Evolutionary conservation across 1,140 invertebrate species (phyloP).

Genomic region (Protaetia brevitarsis): DNA sequence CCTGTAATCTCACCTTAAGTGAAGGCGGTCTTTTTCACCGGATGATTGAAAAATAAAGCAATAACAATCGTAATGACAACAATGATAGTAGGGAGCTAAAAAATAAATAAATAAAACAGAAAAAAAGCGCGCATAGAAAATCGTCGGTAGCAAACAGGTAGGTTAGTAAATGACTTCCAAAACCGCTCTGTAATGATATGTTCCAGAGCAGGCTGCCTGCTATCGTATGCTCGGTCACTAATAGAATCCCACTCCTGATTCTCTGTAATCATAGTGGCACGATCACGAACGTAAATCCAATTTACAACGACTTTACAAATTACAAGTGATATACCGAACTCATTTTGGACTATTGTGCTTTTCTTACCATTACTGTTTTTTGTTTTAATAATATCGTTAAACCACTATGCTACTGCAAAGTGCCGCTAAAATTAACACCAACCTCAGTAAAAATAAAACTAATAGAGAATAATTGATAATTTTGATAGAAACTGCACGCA

Average conservation of each 20-base stretch:
- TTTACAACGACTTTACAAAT: slow-evolving; percentile 24
- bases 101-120: slow-evolving; percentile 18
- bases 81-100: slow-evolving; percentile 15
- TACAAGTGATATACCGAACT: slow-evolving; percentile 24
- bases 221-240: slow-evolving; percentile 26
- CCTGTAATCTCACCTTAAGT: background rate
- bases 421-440: slow-evolving; percentile 4
- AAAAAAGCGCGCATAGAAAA: slow-evolving; percentile 2
- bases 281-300: slow-evolving; percentile 30
- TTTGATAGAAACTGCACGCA: no score
- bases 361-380: background rate
- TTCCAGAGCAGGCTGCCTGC: slow-evolving; percentile 18
- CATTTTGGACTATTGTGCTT: slow-evolving; percentile 16
- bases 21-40: slow-evolving; percentile 12
- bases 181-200: slow-evolving; percentile 38
- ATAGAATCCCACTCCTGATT: slow-evolving; percentile 33
- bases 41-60: slow-evolving; percentile 21
- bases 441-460: no score
- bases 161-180: slow-evolving; percentile 34
- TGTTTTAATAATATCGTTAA: slow-evolving; percentile 5
- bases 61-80: slow-evolving; percentile 18
- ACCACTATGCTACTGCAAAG: no score
- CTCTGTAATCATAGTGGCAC: slow-evolving; percentile 30
- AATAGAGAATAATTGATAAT: no score
- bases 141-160: slow-evolving; percentile 36